Evolutionary conservation across 1,140 invertebrate species (phyloP).

Genomic region (Atta colombica): DNA sequence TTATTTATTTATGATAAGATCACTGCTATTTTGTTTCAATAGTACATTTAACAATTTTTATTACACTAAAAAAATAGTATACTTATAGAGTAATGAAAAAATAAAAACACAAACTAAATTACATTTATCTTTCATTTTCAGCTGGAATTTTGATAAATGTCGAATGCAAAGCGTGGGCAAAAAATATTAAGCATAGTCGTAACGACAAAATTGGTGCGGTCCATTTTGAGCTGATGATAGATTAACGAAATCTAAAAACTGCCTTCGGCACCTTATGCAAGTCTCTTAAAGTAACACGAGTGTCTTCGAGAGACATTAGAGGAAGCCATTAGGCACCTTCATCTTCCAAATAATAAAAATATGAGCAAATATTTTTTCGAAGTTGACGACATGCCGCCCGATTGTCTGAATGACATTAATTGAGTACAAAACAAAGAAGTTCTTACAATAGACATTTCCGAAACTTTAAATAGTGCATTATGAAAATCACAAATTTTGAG

Average conservation of each 20-base stretch:
- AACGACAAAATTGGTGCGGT: slow-evolving; percentile 93
- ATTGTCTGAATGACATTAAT: slow-evolving; percentile 45
- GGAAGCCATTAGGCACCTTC: slow-evolving; percentile 45
- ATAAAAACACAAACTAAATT: neutral
- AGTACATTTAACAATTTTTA: neutral
- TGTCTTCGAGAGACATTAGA: neutral
- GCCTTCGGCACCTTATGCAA: slow-evolving; percentile 7
- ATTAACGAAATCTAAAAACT: slow-evolving; percentile 87
- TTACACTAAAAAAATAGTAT: neutral
- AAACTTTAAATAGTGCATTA: slow-evolving; percentile 8
- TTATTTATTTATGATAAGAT: neutral
- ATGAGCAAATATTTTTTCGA: slow-evolving; percentile 18
- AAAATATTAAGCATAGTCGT: slow-evolving; percentile 93
- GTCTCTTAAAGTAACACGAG: slow-evolving; percentile 36
- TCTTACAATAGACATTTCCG: slow-evolving; percentile 6
- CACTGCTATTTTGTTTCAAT: neutral
- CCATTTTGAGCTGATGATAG: slow-evolving; percentile 96
- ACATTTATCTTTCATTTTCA: slow-evolving; percentile 84
- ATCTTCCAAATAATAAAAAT: slow-evolving; percentile 63
- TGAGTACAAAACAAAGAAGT: slow-evolving; percentile 60
- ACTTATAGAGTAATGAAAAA: slow-evolving; percentile 2
- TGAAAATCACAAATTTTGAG: slow-evolving; percentile 1
- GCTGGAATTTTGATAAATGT: slow-evolving; percentile 95
- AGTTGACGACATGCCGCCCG: slow-evolving; percentile 11
- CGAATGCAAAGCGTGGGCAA: slow-evolving; percentile 96